These are phyloP conservation scores for Lagorchestes hirsutus DNA, from an alignment of 2,797 vertebrate genomes.

Conservation along the genomic window DNA sequence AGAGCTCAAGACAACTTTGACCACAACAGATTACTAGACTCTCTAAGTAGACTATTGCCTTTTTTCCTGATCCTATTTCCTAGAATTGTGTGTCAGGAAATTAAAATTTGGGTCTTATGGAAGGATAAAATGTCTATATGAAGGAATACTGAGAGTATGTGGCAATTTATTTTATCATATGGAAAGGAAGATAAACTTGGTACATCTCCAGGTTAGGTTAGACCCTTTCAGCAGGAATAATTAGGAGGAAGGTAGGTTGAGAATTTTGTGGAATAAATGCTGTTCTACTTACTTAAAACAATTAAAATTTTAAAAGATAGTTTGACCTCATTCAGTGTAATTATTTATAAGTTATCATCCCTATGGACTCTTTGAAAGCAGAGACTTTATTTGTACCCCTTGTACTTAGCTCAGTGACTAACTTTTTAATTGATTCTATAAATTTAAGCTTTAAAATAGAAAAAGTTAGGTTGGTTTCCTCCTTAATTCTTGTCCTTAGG, in stretches of 20 bases:
- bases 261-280: background rate
- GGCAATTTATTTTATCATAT: background rate
- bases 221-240: conserved; percentile 3
- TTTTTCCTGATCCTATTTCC: background rate
- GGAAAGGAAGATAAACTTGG: background rate
- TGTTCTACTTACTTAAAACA: background rate
- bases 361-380: background rate
- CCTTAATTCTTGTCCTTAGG: background rate
- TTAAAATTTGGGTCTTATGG: background rate
- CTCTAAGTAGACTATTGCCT: background rate
- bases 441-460: background rate
- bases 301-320: background rate
- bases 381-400: background rate
- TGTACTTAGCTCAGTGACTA: background rate
- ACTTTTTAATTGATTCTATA: background rate
- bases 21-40: background rate
- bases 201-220: background rate
- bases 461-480: conserved; percentile 18
- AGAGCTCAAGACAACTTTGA: background rate
- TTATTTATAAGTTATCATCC: background rate
- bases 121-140: background rate
- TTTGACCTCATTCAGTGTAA: conserved; percentile 2
- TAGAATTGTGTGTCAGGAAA: too few species aligned
- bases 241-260: background rate
- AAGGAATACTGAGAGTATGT: background rate